phyloP scores from a whole-genome alignment of 2,888 invertebrate species.

The Drosophila greeni region DNA sequence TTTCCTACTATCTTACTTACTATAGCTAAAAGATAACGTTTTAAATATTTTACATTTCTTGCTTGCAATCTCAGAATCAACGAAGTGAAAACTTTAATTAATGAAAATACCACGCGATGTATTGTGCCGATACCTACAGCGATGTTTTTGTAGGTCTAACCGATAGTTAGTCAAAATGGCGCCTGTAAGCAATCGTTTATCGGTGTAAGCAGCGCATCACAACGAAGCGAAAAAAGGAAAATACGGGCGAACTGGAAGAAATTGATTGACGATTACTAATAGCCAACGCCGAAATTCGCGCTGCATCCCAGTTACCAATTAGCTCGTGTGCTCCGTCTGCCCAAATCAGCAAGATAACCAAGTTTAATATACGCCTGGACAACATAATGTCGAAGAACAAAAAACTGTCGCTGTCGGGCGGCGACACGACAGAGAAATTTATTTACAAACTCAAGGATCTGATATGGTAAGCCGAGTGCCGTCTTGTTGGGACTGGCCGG shows the following conservation, averaged over 20 bases:
- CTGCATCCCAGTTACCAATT: constrained; percentile 21
- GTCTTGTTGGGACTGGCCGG: background rate
- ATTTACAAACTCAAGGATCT: constrained; percentile 77
- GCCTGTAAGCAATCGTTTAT: constrained; percentile 26
- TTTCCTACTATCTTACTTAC: too few species aligned
- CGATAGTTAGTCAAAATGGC: constrained; percentile 36
- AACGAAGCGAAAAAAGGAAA: constrained; percentile 52
- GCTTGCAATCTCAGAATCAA: background rate
- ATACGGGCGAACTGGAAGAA: constrained; percentile 52
- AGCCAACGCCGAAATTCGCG: constrained; percentile 38
- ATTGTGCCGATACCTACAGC: background rate
- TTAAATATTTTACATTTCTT: background rate
- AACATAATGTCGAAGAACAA: constrained; percentile 77
- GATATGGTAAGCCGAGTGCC: constrained; percentile 71
- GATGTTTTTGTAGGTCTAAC: background rate
- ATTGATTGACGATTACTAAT: constrained; percentile 45
- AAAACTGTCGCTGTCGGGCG: constrained; percentile 74
- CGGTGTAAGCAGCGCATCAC: constrained; percentile 60
- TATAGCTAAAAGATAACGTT: too few species aligned
- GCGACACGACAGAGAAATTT: constrained; percentile 70
- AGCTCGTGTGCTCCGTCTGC: constrained; percentile 41
- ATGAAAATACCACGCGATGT: background rate
- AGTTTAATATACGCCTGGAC: constrained; percentile 75
- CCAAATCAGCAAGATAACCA: constrained; percentile 74
- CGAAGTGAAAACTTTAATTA: background rate